Base-by-base conservation (phyloP, 2,888 invertebrate species). In the Eueremaeus valkanovi region DNA sequence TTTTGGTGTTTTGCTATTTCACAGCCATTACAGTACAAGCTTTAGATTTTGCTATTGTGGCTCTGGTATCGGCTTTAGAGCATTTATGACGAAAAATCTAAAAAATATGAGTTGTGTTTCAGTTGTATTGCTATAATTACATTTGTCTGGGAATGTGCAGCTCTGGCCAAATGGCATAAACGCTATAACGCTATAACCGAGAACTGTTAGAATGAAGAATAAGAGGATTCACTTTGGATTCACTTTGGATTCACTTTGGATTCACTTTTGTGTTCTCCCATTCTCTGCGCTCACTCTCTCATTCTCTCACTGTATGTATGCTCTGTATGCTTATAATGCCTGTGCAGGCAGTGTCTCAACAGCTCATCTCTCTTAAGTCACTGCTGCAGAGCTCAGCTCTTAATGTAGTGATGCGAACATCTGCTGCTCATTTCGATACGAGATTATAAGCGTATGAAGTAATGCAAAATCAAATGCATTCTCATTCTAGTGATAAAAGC, bases 21-120 rank as follows among this genome's bases (percentile, higher is more conserved):
- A 58, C 3, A 29, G 29, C 31, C 31, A 58, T 29, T 31, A 36
- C n/a, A n/a, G n/a, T n/a, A n/a, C n/a, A n/a, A n/a, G n/a, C n/a
- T n/a, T n/a, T n/a, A n/a, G 16, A 3, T 33, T n/a, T 6, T 8
- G 33, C 36, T 63, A n/a, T 63, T 33, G 31, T 63, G 29, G 63
- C 33, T 31, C 36, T 31, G 16, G 33, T 63, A 63, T 63, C 63
- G 33, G 33, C 33, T 58, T 63, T 33, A n/a, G 36, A 63, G 63
- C 63, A 63, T 63, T 63, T 63, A 63, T 63, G 63, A 63, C 33
- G 58, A 58, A 58, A 51, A 58, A 58, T 58, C 58, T 58, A 58
- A 58, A 58, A 58, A 58, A 58, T 58, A 58, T 58, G 58, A 58
- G 58, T 58, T 58, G 2, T n/a, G 49, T 49, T 49, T 18, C n/a